Percentiles rank a stretch among this genome's conserved stretches.
These are phyloP conservation scores for Lasioglossum oenotherae DNA, from an alignment of 2,888 invertebrate genomes.

Conservation along the genomic window DNA sequence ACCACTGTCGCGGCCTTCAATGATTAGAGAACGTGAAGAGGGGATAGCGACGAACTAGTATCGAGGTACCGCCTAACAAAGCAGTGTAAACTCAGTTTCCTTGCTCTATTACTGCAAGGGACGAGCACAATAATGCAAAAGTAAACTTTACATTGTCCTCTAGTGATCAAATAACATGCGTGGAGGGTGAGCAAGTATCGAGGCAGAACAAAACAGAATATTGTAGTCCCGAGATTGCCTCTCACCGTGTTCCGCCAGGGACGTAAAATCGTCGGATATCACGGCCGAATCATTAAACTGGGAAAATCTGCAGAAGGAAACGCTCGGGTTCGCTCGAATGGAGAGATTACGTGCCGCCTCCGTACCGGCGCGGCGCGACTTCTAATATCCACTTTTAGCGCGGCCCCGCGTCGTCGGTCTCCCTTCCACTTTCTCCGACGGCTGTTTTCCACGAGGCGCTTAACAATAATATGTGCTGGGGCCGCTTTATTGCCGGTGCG, in stretches of 20 bases:
- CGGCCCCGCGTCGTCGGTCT: constrained; percentile 52
- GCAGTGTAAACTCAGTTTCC: background rate
- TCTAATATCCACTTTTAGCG: constrained; percentile 68
- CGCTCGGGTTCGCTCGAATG: constrained; percentile 54
- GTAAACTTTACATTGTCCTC: background rate
- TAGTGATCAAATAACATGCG: background rate
- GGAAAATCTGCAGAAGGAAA: constrained; percentile 41
- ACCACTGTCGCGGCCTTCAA: background rate
- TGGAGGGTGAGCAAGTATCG: background rate
- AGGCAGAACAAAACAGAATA: background rate
- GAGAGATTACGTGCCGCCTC: constrained; percentile 68
- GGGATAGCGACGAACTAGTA: background rate
- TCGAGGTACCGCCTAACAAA: background rate
- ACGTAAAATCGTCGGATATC: constrained; percentile 25
- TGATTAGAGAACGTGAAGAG: background rate
- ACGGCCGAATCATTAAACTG: constrained; percentile 35
- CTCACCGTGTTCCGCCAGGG: background rate
- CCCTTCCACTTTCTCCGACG: constrained; percentile 19
- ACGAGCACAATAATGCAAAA: background rate
- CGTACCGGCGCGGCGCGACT: constrained; percentile 49
- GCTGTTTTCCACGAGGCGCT: constrained; percentile 60
- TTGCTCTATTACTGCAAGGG: background rate
- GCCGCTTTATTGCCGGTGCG: constrained; percentile 67
- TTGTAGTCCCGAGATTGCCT: background rate
- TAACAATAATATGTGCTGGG: constrained; percentile 74